Percentiles rank a stretch among this genome's conserved stretches.
These are phyloP conservation scores for Brienomyrus longianalis DNA, from an alignment of 2,113 vertebrate genomes.

Conservation along the genomic window DNA sequence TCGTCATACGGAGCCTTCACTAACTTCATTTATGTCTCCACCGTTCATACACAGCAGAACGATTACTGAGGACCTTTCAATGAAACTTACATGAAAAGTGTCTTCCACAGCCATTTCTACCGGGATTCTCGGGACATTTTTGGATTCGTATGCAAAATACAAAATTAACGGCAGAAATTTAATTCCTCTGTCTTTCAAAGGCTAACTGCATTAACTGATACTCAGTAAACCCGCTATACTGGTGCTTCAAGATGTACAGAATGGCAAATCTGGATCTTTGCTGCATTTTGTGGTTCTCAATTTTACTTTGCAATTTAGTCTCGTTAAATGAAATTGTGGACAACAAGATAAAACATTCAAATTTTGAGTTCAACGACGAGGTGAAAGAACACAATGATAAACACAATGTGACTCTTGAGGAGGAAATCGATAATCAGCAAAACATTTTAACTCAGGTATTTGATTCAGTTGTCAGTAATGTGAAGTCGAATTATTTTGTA, in stretches of 20 bases:
- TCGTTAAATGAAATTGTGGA: neutral
- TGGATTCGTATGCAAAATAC: neutral
- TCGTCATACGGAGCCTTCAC: neutral
- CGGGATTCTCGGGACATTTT: neutral
- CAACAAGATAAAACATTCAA: neutral
- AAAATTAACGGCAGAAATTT: neutral
- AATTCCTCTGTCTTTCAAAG: neutral
- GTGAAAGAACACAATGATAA: neutral
- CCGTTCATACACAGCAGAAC: neutral
- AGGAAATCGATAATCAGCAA: conserved; percentile 79
- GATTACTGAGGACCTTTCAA: neutral
- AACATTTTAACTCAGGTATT: conserved; percentile 79
- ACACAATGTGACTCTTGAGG: conserved; percentile 53
- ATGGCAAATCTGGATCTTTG: neutral
- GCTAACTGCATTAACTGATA: neutral
- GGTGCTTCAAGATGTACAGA: neutral
- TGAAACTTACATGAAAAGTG: neutral
- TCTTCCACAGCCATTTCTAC: neutral
- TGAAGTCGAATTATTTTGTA: neutral
- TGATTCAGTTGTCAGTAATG: neutral
- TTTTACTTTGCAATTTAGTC: neutral
- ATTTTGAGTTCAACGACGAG: neutral
- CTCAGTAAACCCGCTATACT: neutral
- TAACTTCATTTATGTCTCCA: neutral
- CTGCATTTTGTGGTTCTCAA: neutral